Evolutionary conservation across 35 echinoderm and acorn worm species (phyloP).

Genomic region (Diadema setosum): DNA sequence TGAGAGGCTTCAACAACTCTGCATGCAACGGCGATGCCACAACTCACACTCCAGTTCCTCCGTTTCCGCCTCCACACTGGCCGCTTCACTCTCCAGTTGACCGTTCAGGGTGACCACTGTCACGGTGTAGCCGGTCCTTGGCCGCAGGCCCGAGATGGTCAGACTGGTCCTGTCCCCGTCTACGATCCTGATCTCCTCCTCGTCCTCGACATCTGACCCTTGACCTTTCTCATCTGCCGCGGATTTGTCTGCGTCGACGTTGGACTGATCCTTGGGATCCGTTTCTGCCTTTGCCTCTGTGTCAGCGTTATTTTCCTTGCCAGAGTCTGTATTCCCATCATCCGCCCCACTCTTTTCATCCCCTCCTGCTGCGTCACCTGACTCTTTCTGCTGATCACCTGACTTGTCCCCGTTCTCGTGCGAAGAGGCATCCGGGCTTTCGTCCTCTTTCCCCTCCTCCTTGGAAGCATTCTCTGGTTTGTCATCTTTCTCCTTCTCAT

Average conservation of each 20-base stretch:
- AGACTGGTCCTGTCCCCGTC: background rate
- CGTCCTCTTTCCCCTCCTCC: background rate
- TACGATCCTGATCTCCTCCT: slow-evolving; percentile 38
- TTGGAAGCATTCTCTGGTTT: background rate
- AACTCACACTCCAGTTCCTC: slow-evolving; percentile 37
- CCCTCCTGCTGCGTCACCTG: background rate
- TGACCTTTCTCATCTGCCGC: background rate
- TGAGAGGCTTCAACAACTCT: too few species aligned
- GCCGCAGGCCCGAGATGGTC: slow-evolving; percentile 33
- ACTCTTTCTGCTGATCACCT: background rate
- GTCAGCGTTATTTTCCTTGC: too few species aligned
- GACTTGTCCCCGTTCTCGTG: slow-evolving; percentile 8
- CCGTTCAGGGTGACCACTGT: slow-evolving; percentile 34
- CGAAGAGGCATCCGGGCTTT: background rate
- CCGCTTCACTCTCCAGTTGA: slow-evolving; percentile 28
- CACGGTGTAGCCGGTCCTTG: background rate
- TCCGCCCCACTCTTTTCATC: background rate
- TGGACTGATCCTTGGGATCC: too few species aligned
- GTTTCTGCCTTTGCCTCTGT: too few species aligned
- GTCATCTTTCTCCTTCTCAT: background rate
- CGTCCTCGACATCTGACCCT: background rate
- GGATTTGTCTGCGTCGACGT: too few species aligned
- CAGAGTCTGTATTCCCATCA: too few species aligned
- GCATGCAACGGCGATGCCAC: too few species aligned
- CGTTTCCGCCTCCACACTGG: background rate